Conservation (phyloP, 2,113 vertebrate species). For the Macquaria ambigua region DNA sequence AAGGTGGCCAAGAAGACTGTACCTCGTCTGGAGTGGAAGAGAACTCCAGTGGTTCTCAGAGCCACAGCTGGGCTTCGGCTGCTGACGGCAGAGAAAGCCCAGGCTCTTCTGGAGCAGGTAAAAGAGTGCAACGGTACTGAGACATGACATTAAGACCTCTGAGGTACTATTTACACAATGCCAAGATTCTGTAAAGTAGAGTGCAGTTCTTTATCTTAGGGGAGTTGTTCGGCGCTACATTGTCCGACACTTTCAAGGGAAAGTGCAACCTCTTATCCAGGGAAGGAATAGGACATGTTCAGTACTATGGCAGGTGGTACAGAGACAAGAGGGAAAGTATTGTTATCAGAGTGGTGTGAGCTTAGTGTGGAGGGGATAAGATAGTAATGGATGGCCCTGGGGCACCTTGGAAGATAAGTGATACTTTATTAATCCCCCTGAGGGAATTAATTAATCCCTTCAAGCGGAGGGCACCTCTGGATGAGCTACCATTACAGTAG, state of each 20-base stretch:
- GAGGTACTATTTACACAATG: no score
- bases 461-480: slow-evolving; percentile 60
- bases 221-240: slow-evolving; percentile 21
- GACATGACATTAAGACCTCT: neutral
- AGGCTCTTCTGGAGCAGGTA: slow-evolving; percentile 91
- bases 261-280: slow-evolving; percentile 37
- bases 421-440: slow-evolving; percentile 74
- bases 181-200: neutral
- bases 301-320: slow-evolving; percentile 31
- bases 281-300: slow-evolving; percentile 3
- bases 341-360: slow-evolving; percentile 53
- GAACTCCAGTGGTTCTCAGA: slow-evolving; percentile 92
- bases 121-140: neutral
- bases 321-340: slow-evolving; percentile 40
- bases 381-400: slow-evolving; percentile 58
- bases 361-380: slow-evolving; percentile 53
- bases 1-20: slow-evolving; percentile 90
- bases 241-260: slow-evolving; percentile 40
- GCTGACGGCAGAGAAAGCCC: slow-evolving; percentile 89
- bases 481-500: slow-evolving; percentile 67
- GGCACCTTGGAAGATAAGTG: slow-evolving; percentile 71
- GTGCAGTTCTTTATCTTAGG: slow-evolving; percentile 5
- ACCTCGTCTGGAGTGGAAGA: slow-evolving; percentile 90
- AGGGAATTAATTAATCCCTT: slow-evolving; percentile 74
- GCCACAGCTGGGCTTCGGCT: slow-evolving; percentile 95